phyloP scores from a whole-genome alignment of 2,888 invertebrate species.

The Cetonia aurata region DNA sequence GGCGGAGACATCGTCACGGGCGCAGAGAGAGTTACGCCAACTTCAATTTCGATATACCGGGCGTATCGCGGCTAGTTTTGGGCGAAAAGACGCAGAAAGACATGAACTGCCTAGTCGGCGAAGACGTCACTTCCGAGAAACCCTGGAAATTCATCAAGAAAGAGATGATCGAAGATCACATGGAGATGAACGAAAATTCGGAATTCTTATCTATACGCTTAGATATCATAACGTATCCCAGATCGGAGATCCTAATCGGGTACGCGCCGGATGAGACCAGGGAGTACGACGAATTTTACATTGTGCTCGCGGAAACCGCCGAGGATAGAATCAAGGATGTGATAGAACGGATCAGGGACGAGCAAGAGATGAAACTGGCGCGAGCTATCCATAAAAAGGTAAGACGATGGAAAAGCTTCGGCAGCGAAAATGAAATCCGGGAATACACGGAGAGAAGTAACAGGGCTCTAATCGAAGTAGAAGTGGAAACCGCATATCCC shows the following conservation, averaged over 20 bases:
- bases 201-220: constrained; percentile 66
- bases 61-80: constrained; percentile 68
- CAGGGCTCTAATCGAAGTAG: constrained; percentile 75
- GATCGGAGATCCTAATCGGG: constrained; percentile 72
- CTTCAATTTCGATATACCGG: constrained; percentile 69
- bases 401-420: constrained; percentile 72
- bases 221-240: constrained; percentile 63
- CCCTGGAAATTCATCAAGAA: constrained; percentile 79
- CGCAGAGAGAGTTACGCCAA: constrained; percentile 42
- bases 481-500: constrained; percentile 76
- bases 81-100: constrained; percentile 68
- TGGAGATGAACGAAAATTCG: constrained; percentile 70
- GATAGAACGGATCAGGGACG: constrained; percentile 71
- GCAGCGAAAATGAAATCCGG: constrained; percentile 76
- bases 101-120: constrained; percentile 76
- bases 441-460: constrained; percentile 68
- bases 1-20: constrained; percentile 45
- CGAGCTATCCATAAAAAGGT: constrained; percentile 55
- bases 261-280: constrained; percentile 75
- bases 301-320: constrained; percentile 73
- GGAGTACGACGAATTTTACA: constrained; percentile 77
- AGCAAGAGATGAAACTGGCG: constrained; percentile 62
- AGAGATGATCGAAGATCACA: constrained; percentile 72
- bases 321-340: constrained; percentile 68
- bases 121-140: constrained; percentile 78